These are phyloP conservation scores for Felis catus DNA, from an alignment of 2,113 vertebrate genomes.

Conservation along the genomic window DNA sequence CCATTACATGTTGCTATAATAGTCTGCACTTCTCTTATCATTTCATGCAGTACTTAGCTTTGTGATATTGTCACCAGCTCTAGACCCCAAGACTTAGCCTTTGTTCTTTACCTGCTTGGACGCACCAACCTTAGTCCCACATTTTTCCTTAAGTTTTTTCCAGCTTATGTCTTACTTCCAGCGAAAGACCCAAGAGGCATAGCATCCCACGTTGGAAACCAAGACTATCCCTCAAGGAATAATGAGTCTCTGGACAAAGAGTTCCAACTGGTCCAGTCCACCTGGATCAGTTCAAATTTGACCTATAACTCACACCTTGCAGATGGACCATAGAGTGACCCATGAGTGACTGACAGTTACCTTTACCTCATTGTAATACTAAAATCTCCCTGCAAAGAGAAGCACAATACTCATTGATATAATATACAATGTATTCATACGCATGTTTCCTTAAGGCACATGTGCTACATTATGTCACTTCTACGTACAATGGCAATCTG, in stretches of 20 bases:
- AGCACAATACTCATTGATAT: not conserved
- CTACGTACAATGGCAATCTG: not conserved
- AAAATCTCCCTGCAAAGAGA: not conserved
- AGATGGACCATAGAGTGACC: not conserved
- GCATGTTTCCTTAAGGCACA: not conserved
- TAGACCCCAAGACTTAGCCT: not conserved
- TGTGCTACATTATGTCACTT: not conserved
- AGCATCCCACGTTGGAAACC: not conserved
- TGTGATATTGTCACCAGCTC: not conserved
- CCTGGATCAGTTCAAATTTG: not conserved
- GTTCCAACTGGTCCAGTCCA: not conserved
- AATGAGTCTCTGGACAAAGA: not conserved
- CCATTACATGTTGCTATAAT: not conserved
- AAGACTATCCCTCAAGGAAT: not conserved
- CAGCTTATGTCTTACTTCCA: not conserved
- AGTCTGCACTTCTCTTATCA: not conserved
- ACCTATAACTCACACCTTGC: not conserved
- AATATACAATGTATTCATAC: not conserved
- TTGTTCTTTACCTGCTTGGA: not conserved
- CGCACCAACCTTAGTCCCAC: not conserved
- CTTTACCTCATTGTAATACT: not conserved
- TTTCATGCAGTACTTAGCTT: not conserved
- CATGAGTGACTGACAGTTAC: not conserved
- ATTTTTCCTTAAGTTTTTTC: not conserved
- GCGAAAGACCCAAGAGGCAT: not conserved